These are phyloP conservation scores for Sitta europaea DNA, from an alignment of 2,113 vertebrate species.

Conservation along the genomic window DNA sequence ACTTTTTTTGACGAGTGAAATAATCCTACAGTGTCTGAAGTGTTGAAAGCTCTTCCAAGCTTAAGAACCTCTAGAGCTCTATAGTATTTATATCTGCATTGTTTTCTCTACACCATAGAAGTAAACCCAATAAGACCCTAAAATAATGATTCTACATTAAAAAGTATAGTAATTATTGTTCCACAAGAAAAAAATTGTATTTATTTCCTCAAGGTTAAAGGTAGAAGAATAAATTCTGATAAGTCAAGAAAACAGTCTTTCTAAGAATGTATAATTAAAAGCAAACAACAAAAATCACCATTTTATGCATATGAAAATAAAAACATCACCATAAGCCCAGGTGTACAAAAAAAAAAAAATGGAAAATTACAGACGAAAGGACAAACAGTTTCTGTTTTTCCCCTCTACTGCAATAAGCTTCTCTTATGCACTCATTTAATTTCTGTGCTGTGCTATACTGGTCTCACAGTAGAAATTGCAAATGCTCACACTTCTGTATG, in stretches of 20 bases:
- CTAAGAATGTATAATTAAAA: not conserved
- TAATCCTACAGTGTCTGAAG: too few species aligned
- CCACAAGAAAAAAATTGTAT: rapidly evolving
- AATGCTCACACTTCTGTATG: not conserved
- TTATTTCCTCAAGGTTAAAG: not conserved
- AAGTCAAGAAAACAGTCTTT: not conserved
- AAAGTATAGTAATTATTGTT: not conserved
- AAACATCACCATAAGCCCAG: not conserved
- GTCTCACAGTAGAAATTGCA: not conserved
- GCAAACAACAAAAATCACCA: not conserved
- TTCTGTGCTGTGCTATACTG: not conserved
- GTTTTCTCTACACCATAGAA: not conserved
- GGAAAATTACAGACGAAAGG: not conserved
- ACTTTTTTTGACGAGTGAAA: too few species aligned
- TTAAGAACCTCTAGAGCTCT: too few species aligned
- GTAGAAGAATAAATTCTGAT: not conserved
- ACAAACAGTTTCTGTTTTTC: not conserved
- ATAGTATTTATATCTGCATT: not conserved
- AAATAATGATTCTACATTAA: not conserved
- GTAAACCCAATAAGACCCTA: not conserved
- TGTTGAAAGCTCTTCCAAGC: too few species aligned
- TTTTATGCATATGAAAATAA: not conserved
- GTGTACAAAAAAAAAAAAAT: not conserved
- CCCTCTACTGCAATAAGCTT: not conserved
- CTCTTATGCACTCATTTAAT: not conserved